phyloP scores from a whole-genome alignment of 2,113 vertebrate species.

The Perca flavescens region DNA sequence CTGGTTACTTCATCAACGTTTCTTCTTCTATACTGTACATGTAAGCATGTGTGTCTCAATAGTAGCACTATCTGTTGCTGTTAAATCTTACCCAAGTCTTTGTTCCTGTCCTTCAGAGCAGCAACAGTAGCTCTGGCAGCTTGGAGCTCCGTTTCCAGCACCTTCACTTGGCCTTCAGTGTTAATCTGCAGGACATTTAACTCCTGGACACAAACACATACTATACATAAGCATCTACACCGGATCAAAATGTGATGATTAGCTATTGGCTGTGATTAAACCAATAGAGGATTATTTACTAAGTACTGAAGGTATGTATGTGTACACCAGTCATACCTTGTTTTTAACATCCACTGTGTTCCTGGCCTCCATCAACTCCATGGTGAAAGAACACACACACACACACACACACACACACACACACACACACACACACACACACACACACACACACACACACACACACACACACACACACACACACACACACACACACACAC shows the following conservation, averaged over 20 bases:
- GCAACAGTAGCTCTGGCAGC: conserved; percentile 66
- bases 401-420: too few relatives aligned
- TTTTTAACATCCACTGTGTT: conserved; percentile 90
- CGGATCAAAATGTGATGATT: conserved; percentile 45
- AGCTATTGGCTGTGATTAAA: neutral
- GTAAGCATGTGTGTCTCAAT: neutral
- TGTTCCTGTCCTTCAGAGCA: conserved; percentile 79
- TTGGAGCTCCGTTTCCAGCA: conserved; percentile 79
- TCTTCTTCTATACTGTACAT: neutral
- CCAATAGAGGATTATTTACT: neutral
- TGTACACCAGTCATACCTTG: conserved; percentile 75
- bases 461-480: too few relatives aligned
- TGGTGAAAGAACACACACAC: conserved; percentile 87
- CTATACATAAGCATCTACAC: neutral
- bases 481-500: too few relatives aligned
- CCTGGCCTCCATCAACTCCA: conserved; percentile 92
- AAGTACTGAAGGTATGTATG: neutral
- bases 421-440: too few relatives aligned
- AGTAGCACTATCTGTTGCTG: neutral
- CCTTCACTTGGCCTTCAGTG: conserved; percentile 78
- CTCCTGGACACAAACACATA: conserved; percentile 73
- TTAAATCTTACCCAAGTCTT: conserved; percentile 80
- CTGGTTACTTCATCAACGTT: neutral
- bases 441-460: too few relatives aligned
- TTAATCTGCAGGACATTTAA: conserved; percentile 81